phyloP scores from a whole-genome alignment of 2,888 invertebrate genomes.

The Julus scanicus region DNA sequence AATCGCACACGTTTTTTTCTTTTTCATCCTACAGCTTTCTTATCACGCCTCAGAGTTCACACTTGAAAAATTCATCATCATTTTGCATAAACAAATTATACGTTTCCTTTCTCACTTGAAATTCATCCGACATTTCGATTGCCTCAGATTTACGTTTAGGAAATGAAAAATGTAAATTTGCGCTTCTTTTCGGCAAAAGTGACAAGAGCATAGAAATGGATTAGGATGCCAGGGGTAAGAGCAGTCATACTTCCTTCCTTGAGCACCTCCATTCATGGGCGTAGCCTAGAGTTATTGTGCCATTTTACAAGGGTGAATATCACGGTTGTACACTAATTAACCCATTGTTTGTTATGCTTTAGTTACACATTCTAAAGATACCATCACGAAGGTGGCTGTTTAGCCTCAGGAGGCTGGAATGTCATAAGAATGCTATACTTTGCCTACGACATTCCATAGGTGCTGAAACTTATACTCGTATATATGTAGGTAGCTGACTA shows the following conservation, averaged over 20 bases:
- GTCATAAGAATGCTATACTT: too few species aligned
- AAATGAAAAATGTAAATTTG: constrained; percentile 40
- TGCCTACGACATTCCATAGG: too few species aligned
- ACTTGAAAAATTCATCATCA: constrained; percentile 45
- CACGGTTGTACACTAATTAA: too few species aligned
- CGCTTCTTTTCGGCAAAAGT: constrained; percentile 42
- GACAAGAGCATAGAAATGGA: constrained; percentile 43
- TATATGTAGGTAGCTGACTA: too few species aligned
- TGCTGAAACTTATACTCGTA: too few species aligned
- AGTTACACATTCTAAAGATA: too few species aligned
- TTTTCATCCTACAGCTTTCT: not conserved
- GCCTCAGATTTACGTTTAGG: constrained; percentile 45
- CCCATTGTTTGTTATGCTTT: too few species aligned
- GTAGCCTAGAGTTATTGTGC: not conserved
- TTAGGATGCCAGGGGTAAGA: constrained; percentile 26
- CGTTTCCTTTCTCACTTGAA: constrained; percentile 45
- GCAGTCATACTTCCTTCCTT: constrained; percentile 37
- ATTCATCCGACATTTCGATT: constrained; percentile 45
- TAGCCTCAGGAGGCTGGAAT: too few species aligned
- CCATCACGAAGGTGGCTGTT: too few species aligned
- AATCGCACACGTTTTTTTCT: not conserved
- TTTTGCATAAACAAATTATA: constrained; percentile 47
- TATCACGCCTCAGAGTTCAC: constrained; percentile 32
- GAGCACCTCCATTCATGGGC: not conserved
- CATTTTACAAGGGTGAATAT: too few species aligned